Conservation (phyloP, 1,140 invertebrate species). For the Oncopeltus fasciatus region DNA sequence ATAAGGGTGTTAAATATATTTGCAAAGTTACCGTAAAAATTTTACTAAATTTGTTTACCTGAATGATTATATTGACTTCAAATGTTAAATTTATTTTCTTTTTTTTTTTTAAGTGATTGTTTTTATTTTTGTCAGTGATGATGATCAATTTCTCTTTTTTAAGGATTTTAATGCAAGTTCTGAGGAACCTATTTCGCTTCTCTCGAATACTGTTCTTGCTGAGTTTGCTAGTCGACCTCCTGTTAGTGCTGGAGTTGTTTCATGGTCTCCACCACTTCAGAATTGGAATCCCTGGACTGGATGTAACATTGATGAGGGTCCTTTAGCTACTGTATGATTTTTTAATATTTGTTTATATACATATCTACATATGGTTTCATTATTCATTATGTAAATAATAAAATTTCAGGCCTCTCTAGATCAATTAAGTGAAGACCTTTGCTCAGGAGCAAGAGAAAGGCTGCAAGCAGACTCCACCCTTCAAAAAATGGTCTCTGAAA, state of each 20-base stretch:
- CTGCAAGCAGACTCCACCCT: slow-evolving; percentile 43
- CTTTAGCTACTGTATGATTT: slow-evolving; percentile 51
- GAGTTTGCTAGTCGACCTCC: slow-evolving; percentile 43
- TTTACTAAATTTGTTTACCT: too few relatives aligned
- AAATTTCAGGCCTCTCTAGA: slow-evolving; percentile 49
- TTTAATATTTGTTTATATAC: background rate
- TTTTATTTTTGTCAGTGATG: too few relatives aligned
- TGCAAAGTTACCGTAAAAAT: too few relatives aligned
- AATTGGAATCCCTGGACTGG: slow-evolving; percentile 96
- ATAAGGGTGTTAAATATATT: too few relatives aligned
- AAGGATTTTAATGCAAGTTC: too few relatives aligned
- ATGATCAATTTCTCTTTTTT: too few relatives aligned
- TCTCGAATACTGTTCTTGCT: slow-evolving; percentile 43
- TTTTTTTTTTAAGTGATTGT: too few relatives aligned
- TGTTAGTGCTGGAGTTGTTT: slow-evolving; percentile 57
- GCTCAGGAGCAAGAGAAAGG: slow-evolving; percentile 43
- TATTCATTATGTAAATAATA: background rate
- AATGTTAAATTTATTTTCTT: too few relatives aligned
- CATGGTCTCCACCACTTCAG: slow-evolving; percentile 84
- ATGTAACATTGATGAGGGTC: slow-evolving; percentile 89
- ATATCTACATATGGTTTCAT: background rate
- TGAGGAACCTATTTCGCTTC: slow-evolving; percentile 34
- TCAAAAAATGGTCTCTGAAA: slow-evolving; percentile 48
- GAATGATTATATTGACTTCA: too few relatives aligned
- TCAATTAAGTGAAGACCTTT: slow-evolving; percentile 62